phyloP scores from a whole-genome alignment of 2,797 vertebrate species.

The Anniella stebbinsi region DNA sequence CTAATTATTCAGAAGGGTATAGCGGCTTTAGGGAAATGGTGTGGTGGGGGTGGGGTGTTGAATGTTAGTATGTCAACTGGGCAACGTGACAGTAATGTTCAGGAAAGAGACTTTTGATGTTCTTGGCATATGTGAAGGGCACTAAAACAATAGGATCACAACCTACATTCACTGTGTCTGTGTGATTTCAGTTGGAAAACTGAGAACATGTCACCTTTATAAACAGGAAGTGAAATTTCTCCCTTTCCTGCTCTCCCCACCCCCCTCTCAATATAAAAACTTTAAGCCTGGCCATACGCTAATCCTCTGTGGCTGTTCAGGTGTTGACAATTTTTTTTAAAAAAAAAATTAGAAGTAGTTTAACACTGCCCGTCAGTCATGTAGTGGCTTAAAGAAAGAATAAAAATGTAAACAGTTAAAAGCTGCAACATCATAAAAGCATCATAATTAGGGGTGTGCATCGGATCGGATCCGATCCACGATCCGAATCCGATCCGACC shows the following conservation, averaged over 20 bases:
- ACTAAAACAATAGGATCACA: conserved; percentile 21
- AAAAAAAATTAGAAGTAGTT: not conserved
- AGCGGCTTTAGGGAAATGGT: not conserved
- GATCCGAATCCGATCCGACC: too few species aligned
- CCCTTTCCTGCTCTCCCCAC: not conserved
- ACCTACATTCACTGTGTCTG: conserved; percentile 4
- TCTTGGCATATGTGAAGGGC: not conserved
- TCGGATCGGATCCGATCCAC: too few species aligned
- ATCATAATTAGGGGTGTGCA: too few species aligned
- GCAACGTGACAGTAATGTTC: not conserved
- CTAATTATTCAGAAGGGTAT: not conserved
- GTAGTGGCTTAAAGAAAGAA: not conserved
- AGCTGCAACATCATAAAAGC: not conserved
- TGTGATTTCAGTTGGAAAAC: conserved; percentile 23
- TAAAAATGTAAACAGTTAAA: not conserved
- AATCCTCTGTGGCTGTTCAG: not conserved
- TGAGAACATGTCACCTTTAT: not conserved
- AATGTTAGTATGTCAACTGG: not conserved
- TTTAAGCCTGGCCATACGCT: not conserved
- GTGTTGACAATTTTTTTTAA: not conserved
- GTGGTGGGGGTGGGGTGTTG: not conserved
- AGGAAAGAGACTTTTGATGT: conserved; percentile 29
- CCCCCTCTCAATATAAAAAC: not conserved
- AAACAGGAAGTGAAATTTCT: conserved; percentile 14
- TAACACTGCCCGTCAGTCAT: not conserved